These are phyloP conservation scores for Limanda limanda DNA, from an alignment of 2,113 vertebrate species.

Conservation along the genomic window DNA sequence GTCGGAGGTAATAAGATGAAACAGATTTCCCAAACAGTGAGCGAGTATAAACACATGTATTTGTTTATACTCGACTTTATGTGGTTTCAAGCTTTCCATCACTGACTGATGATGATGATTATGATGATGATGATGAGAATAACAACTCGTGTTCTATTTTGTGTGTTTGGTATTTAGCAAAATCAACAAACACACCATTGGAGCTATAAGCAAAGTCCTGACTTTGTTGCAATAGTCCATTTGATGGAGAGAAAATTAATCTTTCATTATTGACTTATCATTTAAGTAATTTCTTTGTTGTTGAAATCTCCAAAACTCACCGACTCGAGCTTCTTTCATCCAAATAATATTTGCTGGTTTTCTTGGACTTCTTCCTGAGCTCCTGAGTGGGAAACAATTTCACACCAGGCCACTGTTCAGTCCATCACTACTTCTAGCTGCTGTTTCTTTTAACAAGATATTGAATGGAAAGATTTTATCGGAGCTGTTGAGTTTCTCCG, in stretches of 20 bases:
- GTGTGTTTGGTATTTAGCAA: neutral
- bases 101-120: too few species aligned
- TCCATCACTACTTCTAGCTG: neutral
- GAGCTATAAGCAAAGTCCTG: neutral
- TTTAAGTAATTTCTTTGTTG: too few species aligned
- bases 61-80: neutral
- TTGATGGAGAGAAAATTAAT: too few species aligned
- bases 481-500: constrained; percentile 14
- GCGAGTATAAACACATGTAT: constrained; percentile 4
- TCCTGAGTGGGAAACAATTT: constrained; percentile 25
- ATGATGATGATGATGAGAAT: too few species aligned
- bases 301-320: too few species aligned
- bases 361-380: constrained; percentile 5
- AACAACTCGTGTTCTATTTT: neutral
- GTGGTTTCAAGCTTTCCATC: neutral
- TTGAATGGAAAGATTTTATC: constrained; percentile 23
- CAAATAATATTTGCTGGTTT: neutral
- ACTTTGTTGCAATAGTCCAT: too few species aligned
- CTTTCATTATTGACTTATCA: too few species aligned
- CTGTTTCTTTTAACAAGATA: constrained; percentile 4
- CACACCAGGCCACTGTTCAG: constrained; percentile 12
- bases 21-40: neutral
- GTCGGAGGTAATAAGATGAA: too few species aligned
- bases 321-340: neutral
- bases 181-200: constrained; percentile 6